These are phyloP conservation scores for Diplogasteroides magnus DNA, from an alignment of 1,140 invertebrate species.

Conservation along the genomic window DNA sequence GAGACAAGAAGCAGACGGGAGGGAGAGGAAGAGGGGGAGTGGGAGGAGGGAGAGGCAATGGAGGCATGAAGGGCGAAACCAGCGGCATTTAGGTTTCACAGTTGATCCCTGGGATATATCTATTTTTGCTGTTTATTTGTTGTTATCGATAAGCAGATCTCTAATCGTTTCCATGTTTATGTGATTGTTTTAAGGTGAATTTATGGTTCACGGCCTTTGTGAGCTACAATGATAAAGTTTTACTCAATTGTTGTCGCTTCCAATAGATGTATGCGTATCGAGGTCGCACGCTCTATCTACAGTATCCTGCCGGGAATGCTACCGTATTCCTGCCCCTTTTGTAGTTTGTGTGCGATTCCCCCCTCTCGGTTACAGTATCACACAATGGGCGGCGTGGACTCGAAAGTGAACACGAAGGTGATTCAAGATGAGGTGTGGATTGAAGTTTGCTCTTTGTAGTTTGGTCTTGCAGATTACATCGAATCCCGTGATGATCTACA, in stretches of 20 bases:
- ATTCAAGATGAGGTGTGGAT: slow-evolving; percentile 19
- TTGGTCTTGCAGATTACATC: slow-evolving; percentile 15
- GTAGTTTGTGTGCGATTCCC: too few species aligned
- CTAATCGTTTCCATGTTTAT: background rate
- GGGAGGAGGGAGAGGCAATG: background rate
- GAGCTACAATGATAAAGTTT: too few species aligned
- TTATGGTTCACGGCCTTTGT: background rate
- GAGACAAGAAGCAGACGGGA: background rate
- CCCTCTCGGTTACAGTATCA: too few species aligned
- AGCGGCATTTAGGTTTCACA: background rate
- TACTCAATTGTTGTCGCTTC: too few species aligned
- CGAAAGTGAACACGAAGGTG: slow-evolving; percentile 26
- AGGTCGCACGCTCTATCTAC: too few species aligned
- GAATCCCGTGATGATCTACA: slow-evolving; percentile 21
- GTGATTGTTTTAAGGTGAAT: background rate
- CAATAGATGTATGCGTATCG: too few species aligned
- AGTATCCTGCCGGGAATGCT: too few species aligned
- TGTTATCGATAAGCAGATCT: background rate
- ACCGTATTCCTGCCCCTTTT: too few species aligned
- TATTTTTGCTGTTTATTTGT: background rate
- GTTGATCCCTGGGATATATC: background rate
- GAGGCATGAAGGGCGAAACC: background rate
- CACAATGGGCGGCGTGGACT: slow-evolving; percentile 18
- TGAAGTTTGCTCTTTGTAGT: background rate
- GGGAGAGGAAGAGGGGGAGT: background rate